phyloP scores from a whole-genome alignment of 2,888 invertebrate genomes.

The Cataglyphis rosenhaueri region DNA sequence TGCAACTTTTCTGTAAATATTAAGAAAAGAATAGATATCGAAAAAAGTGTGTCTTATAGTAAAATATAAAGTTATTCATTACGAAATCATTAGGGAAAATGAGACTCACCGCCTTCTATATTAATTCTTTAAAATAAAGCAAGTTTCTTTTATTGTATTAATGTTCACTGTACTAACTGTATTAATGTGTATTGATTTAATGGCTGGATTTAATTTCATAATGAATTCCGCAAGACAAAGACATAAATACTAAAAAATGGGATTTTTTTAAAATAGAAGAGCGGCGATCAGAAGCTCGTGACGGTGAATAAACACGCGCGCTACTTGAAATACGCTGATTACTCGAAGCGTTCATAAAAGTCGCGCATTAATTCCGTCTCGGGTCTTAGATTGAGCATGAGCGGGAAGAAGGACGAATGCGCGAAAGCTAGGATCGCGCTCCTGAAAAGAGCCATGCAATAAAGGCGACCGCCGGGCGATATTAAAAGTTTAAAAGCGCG shows the following conservation, averaged over 20 bases:
- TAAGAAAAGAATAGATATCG: not conserved
- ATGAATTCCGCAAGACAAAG: not conserved
- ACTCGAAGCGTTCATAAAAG: slow-evolving; percentile 66
- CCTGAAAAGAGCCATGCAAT: slow-evolving; percentile 61
- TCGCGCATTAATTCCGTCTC: slow-evolving; percentile 67
- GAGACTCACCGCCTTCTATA: not conserved
- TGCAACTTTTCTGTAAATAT: not conserved
- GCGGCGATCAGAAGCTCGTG: slow-evolving; percentile 19
- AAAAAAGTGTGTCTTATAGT: not conserved
- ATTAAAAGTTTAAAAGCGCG: slow-evolving; percentile 72
- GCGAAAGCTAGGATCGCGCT: slow-evolving; percentile 23
- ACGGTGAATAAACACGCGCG: slow-evolving; percentile 41
- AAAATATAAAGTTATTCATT: not conserved
- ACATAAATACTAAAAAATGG: slow-evolving; percentile 4
- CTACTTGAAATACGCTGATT: slow-evolving; percentile 59
- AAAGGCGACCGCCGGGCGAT: slow-evolving; percentile 66
- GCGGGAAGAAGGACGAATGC: slow-evolving; percentile 52
- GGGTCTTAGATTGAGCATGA: slow-evolving; percentile 61
- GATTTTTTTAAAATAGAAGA: slow-evolving; percentile 2
- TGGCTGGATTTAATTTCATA: not conserved
- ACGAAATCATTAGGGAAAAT: not conserved
- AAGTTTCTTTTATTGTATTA: not conserved
- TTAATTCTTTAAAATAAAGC: not conserved
- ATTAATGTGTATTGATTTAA: not conserved
- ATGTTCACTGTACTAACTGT: not conserved